Evolutionary conservation across 2,113 vertebrate species (phyloP).

Genomic region (Pantherophis guttatus): DNA sequence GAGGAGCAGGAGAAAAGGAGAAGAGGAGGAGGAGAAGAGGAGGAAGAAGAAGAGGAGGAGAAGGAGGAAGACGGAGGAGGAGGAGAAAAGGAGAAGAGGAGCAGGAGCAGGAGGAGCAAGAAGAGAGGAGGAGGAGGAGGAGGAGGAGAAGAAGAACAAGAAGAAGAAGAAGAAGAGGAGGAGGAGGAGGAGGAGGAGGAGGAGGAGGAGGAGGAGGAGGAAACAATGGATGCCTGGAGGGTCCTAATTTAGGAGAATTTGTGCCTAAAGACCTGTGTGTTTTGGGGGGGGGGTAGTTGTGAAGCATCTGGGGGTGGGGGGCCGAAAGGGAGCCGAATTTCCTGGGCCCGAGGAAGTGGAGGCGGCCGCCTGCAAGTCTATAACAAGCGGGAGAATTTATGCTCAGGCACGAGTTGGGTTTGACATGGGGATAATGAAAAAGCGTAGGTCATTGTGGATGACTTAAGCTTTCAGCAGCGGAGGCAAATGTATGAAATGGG

Average conservation of each 20-base stretch:
- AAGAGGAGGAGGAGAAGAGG: too few species aligned
- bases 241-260: background rate
- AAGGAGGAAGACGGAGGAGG: too few species aligned
- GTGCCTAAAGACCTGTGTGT: background rate
- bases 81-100: too few species aligned
- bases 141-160: too few species aligned
- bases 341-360: conserved; percentile 72
- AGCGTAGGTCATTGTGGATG: conserved; percentile 97
- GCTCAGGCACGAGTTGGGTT: conserved; percentile 88
- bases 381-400: conserved; percentile 99
- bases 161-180: too few species aligned
- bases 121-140: too few species aligned
- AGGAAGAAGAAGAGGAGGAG: too few species aligned
- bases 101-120: too few species aligned
- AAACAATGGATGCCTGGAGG: conserved; percentile 17
- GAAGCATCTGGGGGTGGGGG: background rate
- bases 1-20: too few species aligned
- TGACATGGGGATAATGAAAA: conserved; percentile 99
- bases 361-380: conserved; percentile 77
- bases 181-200: too few species aligned
- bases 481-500: conserved; percentile 96
- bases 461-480: conserved; percentile 93
- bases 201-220: too few species aligned
- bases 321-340: conserved; percentile 69
- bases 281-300: too few species aligned